Percentiles rank a stretch among this genome's conserved stretches.
phyloP scores from a whole-genome alignment of 2,888 invertebrate genomes.

The Spodoptera exigua region DNA sequence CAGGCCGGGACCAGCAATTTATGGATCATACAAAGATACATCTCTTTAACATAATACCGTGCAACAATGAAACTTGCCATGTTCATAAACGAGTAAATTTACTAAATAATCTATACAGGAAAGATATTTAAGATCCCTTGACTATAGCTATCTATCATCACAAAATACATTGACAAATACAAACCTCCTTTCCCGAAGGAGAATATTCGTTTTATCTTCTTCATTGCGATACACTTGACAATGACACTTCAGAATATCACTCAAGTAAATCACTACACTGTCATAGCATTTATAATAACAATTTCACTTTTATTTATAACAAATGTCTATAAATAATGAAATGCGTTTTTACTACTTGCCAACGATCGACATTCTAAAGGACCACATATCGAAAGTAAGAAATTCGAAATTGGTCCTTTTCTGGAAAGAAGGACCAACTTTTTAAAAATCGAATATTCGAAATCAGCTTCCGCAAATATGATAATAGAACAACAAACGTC shows the following conservation, averaged over 20 bases:
- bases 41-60: too few species aligned
- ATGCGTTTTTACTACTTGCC: neutral
- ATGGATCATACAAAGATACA: too few species aligned
- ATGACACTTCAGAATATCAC: constrained; percentile 28
- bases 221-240: constrained; percentile 68
- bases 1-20: too few species aligned
- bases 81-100: too few species aligned
- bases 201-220: constrained; percentile 82
- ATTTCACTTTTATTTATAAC: constrained; percentile 28
- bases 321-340: neutral
- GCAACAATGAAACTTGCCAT: too few species aligned
- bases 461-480: too few species aligned
- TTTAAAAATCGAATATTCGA: too few species aligned
- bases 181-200: constrained; percentile 80
- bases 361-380: neutral
- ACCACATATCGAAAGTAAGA: neutral
- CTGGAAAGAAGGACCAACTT: neutral
- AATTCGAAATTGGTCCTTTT: constrained; percentile 3
- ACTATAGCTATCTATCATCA: too few species aligned
- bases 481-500: too few species aligned
- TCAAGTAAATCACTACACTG: constrained; percentile 10
- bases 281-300: neutral
- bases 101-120: too few species aligned
- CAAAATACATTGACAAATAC: constrained; percentile 32
- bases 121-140: too few species aligned